Base-by-base conservation (phyloP, 1,140 invertebrate species). In the Semibalanus balanoides region DNA sequence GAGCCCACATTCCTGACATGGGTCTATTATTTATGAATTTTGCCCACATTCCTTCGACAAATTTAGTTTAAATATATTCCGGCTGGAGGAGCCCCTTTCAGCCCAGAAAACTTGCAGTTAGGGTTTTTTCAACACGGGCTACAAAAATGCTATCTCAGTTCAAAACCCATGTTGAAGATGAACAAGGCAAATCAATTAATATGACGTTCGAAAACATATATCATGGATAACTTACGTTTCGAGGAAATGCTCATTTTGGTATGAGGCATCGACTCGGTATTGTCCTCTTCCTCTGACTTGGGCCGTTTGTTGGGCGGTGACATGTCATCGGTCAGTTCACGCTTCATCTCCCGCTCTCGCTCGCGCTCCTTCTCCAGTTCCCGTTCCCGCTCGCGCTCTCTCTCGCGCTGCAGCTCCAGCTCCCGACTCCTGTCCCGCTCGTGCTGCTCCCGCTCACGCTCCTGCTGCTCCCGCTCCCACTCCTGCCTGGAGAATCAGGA, bases 341-440 rank as follows among this genome's bases (percentile, higher is more conserved):
- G 51, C 51, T 14, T 64, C 51, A 64, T 64, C 51, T 64, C 51
- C 51, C 22, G 9, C 51, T 64, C 51, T 19, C 51, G 11, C 51
- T 64, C 51, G 9, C 51, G 9, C 51, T 64, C 51, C 14, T 3
- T 7, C 22, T 3, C 79, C 80, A 64, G 81, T 79, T 72, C 82
- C 76, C 29, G 82, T 81, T 30, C 82, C 82, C 83, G 79, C 81
- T 83, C 19, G 83, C 35, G 35, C 35, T 40, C 35, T n/a, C n/a
- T n/a, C n/a, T n/a, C n/a, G 35, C 35, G 35, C 7, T 64, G 51
- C 51, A 64, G 51, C 51, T 64, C 51, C 51, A 64, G 51, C 51
- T 64, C 51, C 14, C 51, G 51, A 19, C 22, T 25, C 22, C 51
- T 64, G 14, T 64, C 51, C 22, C 51, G 51, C 51, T 64, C 51